Base-by-base conservation (phyloP, 1,140 invertebrate genomes). In the Drosophila kepulauana region DNA sequence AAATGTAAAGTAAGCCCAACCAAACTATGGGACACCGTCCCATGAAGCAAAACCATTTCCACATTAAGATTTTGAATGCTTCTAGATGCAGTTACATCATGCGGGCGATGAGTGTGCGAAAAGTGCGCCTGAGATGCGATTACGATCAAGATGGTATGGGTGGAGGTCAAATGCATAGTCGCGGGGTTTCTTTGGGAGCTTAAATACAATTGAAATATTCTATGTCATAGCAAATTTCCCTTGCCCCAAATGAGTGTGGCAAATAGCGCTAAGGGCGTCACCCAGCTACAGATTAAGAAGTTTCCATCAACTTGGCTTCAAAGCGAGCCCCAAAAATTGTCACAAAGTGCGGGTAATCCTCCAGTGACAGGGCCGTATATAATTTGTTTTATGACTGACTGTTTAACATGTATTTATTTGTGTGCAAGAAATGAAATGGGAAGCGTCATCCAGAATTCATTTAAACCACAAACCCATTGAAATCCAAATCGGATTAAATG, bases 11-110 rank as follows among this genome's bases (percentile, higher is more conserved):
- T 41, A 49, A 68, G 59, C 35, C 16, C 49, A 48, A 66, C 25
- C n/a, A 33, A 25, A 25, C 6, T 30, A 30, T 59, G 52, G 46
- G 57, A 67, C 20, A 25, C 8, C 33, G 11, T 10, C 10, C 11
- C 30, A 15, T 35, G 63, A 69, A 73, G 65, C 28, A 15, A 65
- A 72, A 59, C 59, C 54, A 82, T 57, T 25, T 72, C 28, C 15
- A 51, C 65, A 35, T 57, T 38, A 11, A 16, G 57, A 61, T 54
- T 72, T 45, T 13, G 70, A 15, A 10, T 35, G 56, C 64, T 38
- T 57, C 25, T 49, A 56, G 59, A 16, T 67, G 54, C 64, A 68
- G 71, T 85, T 86, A 79, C 79, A 87, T 87, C 79, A 79, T 72
- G 54, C 20, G 28, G n/a, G 16, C 6, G 4, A 59, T 73, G 70